A percentile compares a stretch with the other conserved stretches of the same genome.
These are phyloP conservation scores for Emydoidea blandingii DNA, from an alignment of 2,797 vertebrate species.

Conservation along the genomic window DNA sequence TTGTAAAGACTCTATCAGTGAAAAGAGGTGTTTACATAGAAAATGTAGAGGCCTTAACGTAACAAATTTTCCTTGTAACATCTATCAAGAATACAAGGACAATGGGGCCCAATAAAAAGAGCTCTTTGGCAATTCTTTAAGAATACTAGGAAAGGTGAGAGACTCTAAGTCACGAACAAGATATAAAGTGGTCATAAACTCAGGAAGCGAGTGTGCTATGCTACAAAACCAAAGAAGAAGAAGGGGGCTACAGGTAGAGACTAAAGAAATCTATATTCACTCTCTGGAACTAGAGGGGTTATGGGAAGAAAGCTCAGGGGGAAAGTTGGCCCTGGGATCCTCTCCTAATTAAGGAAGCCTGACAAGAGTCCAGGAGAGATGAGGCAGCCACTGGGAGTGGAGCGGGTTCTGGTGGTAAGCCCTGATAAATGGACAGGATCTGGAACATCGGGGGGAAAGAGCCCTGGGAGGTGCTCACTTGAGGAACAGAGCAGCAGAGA, in stretches of 20 bases:
- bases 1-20: too few species aligned
- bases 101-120: neutral
- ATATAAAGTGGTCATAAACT: neutral
- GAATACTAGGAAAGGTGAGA: neutral
- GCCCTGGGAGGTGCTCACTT: neutral
- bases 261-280: neutral
- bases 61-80: too few species aligned
- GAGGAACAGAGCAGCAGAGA: neutral
- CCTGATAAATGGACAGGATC: neutral
- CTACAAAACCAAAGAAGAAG: neutral
- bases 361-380: neutral
- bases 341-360: neutral
- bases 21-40: too few species aligned
- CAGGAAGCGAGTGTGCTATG: neutral
- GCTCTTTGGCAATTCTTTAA: neutral
- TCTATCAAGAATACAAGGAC: too few species aligned
- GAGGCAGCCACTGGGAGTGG: neutral
- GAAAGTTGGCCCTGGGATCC: neutral
- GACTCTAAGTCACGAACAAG: neutral
- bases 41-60: too few species aligned
- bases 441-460: neutral
- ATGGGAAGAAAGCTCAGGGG: neutral
- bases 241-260: neutral
- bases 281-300: neutral
- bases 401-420: neutral